phyloP scores from a whole-genome alignment of 2,888 invertebrate genomes.

The Platypus cylindrus region DNA sequence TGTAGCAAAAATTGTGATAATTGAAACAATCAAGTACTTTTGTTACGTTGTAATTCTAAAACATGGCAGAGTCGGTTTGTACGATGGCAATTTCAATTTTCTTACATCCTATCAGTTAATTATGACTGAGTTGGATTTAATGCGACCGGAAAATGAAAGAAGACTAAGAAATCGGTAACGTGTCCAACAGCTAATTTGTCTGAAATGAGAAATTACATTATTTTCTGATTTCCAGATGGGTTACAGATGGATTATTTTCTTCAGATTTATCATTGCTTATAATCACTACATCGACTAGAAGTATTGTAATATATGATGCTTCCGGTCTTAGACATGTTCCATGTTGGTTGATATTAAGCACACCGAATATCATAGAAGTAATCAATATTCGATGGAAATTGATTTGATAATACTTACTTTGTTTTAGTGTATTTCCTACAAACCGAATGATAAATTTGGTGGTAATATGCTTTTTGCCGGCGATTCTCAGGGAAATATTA shows the following conservation, averaged over 20 bases:
- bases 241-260: conserved; percentile 48
- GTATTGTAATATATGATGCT: conserved; percentile 46
- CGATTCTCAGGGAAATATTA: conserved; percentile 42
- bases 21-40: conserved; percentile 43
- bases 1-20: conserved; percentile 42
- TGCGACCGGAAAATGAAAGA: conserved; percentile 29
- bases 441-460: conserved; percentile 28
- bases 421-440: conserved; percentile 40
- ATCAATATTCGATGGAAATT: no score
- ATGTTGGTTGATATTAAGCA: conserved; percentile 43
- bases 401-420: conserved; percentile 5
- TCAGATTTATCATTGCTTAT: conserved; percentile 43
- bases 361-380: conserved; percentile 44
- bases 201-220: neutral
- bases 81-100: conserved; percentile 42
- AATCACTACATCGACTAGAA: conserved; percentile 45
- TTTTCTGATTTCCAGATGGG: conserved; percentile 37
- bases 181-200: no score
- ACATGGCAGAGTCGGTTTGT: conserved; percentile 47
- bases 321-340: conserved; percentile 45
- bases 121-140: conserved; percentile 40
- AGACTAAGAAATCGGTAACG: conserved; percentile 35
- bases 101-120: conserved; percentile 41
- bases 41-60: conserved; percentile 47
- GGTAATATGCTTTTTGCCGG: conserved; percentile 40